Percentiles rank a stretch among this genome's conserved stretches.
These are phyloP conservation scores for Meliscaeva auricollis DNA, from an alignment of 2,888 invertebrate species.

Conservation along the genomic window DNA sequence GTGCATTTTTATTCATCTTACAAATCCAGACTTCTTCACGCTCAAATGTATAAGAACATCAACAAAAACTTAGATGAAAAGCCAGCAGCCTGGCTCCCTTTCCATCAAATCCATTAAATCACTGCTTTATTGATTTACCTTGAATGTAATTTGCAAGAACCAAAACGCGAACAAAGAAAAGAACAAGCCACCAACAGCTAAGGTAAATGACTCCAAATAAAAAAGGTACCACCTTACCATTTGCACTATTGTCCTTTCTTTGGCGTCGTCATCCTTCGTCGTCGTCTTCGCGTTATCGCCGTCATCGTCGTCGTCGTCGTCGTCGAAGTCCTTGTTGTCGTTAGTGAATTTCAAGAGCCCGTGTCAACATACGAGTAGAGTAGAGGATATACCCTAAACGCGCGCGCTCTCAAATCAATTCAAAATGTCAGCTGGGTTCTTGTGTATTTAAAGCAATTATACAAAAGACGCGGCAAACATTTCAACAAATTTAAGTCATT, in stretches of 20 bases:
- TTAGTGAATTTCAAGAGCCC: slow-evolving; percentile 79
- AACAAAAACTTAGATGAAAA: slow-evolving; percentile 48
- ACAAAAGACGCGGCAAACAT: slow-evolving; percentile 54
- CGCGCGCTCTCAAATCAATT: slow-evolving; percentile 37
- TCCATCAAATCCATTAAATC: not conserved
- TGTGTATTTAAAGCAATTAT: slow-evolving; percentile 40
- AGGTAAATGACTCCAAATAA: slow-evolving; percentile 53
- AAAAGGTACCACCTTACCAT: slow-evolving; percentile 46
- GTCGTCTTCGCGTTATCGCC: slow-evolving; percentile 58
- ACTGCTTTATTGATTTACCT: slow-evolving; percentile 57
- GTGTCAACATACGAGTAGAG: slow-evolving; percentile 76
- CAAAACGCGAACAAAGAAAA: slow-evolving; percentile 60
- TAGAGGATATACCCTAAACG: slow-evolving; percentile 76
- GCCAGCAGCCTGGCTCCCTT: slow-evolving; percentile 9
- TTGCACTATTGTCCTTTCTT: slow-evolving; percentile 58
- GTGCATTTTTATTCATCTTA: slow-evolving; percentile 50
- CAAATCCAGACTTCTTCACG: slow-evolving; percentile 53
- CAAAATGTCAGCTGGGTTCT: slow-evolving; percentile 44
- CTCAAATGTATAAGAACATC: slow-evolving; percentile 46
- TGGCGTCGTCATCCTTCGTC: slow-evolving; percentile 45
- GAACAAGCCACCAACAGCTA: slow-evolving; percentile 69
- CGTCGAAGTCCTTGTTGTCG: slow-evolving; percentile 45
- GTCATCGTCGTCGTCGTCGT: slow-evolving; percentile 48
- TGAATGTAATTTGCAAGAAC: slow-evolving; percentile 65
- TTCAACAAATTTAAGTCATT: slow-evolving; percentile 39